Conservation (phyloP, 2,113 vertebrate genomes). For the Sander lucioperca region DNA sequence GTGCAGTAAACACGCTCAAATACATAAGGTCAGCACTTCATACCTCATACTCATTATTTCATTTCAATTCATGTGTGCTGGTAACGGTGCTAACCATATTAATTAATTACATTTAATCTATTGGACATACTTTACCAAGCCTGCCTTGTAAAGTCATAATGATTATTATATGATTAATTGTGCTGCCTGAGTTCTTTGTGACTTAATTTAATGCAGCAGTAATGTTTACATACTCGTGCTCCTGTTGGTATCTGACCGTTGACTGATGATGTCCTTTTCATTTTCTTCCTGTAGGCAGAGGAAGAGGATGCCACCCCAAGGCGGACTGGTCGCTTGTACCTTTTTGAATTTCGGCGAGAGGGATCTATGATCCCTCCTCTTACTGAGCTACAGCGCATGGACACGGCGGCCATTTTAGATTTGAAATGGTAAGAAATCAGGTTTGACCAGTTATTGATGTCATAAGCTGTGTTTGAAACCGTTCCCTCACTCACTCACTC, state of each 20-base stretch:
- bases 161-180: not conserved
- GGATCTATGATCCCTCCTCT: conserved; percentile 79
- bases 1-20: too few relatives aligned
- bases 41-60: too few relatives aligned
- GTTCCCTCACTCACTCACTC: too few relatives aligned
- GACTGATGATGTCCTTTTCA: not conserved
- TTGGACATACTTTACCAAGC: too few relatives aligned
- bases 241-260: not conserved
- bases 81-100: too few relatives aligned
- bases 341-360: conserved; percentile 87
- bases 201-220: not conserved
- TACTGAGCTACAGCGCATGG: conserved; percentile 88
- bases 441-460: not conserved
- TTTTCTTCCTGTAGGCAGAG: conserved; percentile 67
- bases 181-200: not conserved
- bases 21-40: too few relatives aligned
- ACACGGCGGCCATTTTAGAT: conserved; percentile 91
- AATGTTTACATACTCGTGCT: not conserved
- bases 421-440: conserved; percentile 89
- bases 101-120: too few relatives aligned
- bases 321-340: conserved; percentile 90
- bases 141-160: not conserved
- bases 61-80: too few relatives aligned
- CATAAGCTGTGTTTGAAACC: too few relatives aligned
- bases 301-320: conserved; percentile 72